Conservation (phyloP, 2,888 invertebrate species). For the Sesia apiformis region DNA sequence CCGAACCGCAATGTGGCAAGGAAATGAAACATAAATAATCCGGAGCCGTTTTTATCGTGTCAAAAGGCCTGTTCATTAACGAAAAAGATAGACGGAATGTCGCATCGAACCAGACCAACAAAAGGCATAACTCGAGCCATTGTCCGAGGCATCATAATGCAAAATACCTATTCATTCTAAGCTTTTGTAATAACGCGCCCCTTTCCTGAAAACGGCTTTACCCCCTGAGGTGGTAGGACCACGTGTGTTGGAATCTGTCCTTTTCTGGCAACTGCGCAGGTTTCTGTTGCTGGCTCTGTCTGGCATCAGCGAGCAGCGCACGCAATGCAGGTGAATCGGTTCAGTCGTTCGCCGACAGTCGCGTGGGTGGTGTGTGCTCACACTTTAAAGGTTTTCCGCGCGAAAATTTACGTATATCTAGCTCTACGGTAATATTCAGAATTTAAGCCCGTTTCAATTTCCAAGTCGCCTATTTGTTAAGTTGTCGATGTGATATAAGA, state of each 20-base stretch:
- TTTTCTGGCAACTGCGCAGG: slow-evolving; percentile 17
- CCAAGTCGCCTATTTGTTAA: not conserved
- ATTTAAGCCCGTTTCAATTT: not conserved
- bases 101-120: slow-evolving; percentile 39
- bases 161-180: slow-evolving; percentile 57
- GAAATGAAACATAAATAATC: not conserved
- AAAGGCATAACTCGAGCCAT: slow-evolving; percentile 44
- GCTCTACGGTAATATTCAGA: not conserved
- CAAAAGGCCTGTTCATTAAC: slow-evolving; percentile 28
- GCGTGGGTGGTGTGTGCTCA: slow-evolving; percentile 44
- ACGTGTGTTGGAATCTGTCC: slow-evolving; percentile 49
- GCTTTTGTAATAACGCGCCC: slow-evolving; percentile 58
- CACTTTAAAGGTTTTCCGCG: slow-evolving; percentile 49
- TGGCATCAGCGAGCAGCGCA: slow-evolving; percentile 52
- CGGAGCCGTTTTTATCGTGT: not conserved
- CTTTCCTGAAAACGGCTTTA: slow-evolving; percentile 55
- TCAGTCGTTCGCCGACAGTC: slow-evolving; percentile 47
- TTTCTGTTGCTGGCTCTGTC: slow-evolving; percentile 27
- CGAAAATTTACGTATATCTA: slow-evolving; percentile 56
- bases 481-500: slow-evolving; percentile 8
- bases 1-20: not conserved
- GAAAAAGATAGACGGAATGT: slow-evolving; percentile 29
- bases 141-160: slow-evolving; percentile 50
- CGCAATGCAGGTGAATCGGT: slow-evolving; percentile 68
- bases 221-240: slow-evolving; percentile 48